These are phyloP conservation scores for Cossypha caffra DNA, from an alignment of 2,797 vertebrate genomes.

Conservation along the genomic window DNA sequence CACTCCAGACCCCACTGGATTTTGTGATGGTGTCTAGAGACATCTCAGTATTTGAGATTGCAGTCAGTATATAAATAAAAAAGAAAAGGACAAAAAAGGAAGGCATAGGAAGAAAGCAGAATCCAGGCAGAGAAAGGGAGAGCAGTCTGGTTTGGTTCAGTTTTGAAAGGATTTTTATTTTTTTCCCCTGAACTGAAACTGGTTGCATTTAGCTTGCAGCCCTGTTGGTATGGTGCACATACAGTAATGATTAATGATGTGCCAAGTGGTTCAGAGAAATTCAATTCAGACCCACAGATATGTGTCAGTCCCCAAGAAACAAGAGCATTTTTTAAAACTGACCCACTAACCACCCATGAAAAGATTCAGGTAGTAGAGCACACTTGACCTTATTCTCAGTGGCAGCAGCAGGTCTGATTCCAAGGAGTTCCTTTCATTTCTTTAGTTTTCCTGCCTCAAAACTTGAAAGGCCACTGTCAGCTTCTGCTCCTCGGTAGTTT, in stretches of 20 bases:
- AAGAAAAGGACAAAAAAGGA: neutral
- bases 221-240: neutral
- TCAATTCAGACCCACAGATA: conserved; percentile 42
- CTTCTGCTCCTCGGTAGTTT: neutral
- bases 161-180: neutral
- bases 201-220: conserved; percentile 33
- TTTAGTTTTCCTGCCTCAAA: neutral
- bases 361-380: neutral
- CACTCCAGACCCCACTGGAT: neutral
- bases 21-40: neutral
- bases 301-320: conserved; percentile 5
- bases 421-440: neutral
- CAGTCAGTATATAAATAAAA: neutral
- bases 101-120: neutral
- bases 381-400: neutral
- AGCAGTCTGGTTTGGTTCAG: neutral
- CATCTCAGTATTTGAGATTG: neutral
- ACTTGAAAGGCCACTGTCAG: conserved; percentile 7
- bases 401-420: neutral
- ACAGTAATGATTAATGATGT: conserved; percentile 54
- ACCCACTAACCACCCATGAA: conserved; percentile 30
- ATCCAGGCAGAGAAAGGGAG: neutral
- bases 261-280: conserved; percentile 35
- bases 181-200: neutral
- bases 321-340: neutral